Percentiles rank a stretch among this genome's conserved stretches.
Conservation (phyloP, 2,113 vertebrate genomes). For the Lepus americanus region DNA sequence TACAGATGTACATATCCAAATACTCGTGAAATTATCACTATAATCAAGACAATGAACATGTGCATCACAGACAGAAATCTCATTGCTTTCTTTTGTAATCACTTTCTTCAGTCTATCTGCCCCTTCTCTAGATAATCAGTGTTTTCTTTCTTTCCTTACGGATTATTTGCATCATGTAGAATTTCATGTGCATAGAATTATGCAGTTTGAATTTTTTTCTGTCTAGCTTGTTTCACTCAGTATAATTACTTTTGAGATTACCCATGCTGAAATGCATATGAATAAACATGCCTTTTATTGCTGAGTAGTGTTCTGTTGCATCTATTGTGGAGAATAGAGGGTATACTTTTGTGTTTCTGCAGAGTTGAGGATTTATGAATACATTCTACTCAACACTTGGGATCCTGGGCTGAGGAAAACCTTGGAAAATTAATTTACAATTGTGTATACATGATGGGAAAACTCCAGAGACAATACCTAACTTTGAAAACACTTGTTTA, state of each 20-base stretch:
- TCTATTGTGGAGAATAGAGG: background rate
- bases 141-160: background rate
- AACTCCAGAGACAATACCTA: background rate
- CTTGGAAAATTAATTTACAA: background rate
- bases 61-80: background rate
- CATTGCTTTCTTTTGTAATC: background rate
- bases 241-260: constrained; percentile 14
- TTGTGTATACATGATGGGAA: background rate
- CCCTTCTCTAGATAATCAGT: background rate
- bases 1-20: background rate
- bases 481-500: background rate
- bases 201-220: background rate
- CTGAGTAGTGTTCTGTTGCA: background rate
- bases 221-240: background rate
- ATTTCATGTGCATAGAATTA: background rate
- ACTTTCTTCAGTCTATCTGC: background rate
- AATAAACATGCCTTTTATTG: background rate
- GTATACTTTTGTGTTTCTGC: background rate
- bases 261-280: background rate
- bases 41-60: background rate
- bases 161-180: background rate
- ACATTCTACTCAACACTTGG: background rate
- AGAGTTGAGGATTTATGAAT: background rate
- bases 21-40: background rate
- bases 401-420: background rate